Conservation (phyloP, 2,113 vertebrate species). For the Equus przewalskii region DNA sequence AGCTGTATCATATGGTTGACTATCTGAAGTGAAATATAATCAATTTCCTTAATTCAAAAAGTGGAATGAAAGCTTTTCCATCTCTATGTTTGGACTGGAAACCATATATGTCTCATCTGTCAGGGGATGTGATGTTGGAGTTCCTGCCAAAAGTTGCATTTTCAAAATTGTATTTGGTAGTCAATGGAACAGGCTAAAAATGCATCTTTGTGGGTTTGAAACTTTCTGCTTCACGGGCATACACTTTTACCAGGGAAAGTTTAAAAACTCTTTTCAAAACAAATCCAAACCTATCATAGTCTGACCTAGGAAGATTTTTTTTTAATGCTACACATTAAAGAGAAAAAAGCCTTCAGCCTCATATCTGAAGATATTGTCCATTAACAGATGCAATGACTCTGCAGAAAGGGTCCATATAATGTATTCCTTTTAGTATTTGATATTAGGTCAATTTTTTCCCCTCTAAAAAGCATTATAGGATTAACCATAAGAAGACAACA, state of each 20-base stretch:
- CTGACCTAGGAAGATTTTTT: not conserved
- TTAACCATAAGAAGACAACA: not conserved
- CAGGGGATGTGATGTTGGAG: not conserved
- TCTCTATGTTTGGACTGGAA: slow-evolving; percentile 29
- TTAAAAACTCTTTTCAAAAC: not conserved
- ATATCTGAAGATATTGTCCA: not conserved
- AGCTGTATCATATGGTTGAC: not conserved
- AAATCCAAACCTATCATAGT: not conserved
- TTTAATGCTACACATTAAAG: not conserved
- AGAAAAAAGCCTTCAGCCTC: not conserved
- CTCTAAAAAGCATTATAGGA: not conserved
- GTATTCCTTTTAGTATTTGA: not conserved
- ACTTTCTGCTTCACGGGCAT: not conserved
- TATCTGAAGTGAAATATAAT: not conserved
- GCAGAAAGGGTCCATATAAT: not conserved
- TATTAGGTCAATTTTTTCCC: not conserved
- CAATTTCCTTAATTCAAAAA: slow-evolving; percentile 34
- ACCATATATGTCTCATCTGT: not conserved
- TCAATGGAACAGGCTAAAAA: slow-evolving; percentile 41
- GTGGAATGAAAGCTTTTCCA: not conserved
- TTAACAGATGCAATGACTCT: not conserved
- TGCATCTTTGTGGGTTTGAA: not conserved
- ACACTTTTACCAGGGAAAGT: not conserved
- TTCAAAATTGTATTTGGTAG: slow-evolving; percentile 54
- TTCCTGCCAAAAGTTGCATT: slow-evolving; percentile 11